Conservation (phyloP, 2,888 invertebrate species). For the Folsomia manolachei region DNA sequence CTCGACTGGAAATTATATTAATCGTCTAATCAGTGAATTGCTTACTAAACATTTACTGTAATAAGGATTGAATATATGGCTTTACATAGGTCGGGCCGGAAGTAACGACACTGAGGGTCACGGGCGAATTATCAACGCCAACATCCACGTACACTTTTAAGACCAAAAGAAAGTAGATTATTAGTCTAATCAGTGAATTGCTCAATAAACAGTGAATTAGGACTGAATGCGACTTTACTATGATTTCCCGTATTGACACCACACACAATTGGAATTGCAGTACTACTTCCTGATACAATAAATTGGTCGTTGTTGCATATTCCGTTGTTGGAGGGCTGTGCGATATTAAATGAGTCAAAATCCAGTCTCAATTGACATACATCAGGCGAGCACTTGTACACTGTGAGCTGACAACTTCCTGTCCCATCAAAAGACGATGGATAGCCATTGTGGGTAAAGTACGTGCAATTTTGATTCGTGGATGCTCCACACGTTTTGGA, state of each 20-base stretch:
- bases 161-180: neutral
- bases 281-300: conserved; percentile 76
- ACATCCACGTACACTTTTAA: conserved; percentile 86
- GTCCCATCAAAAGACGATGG: conserved; percentile 62
- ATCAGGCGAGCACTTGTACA: conserved; percentile 72
- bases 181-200: too few species aligned
- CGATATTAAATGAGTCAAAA: conserved; percentile 71
- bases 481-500: conserved; percentile 75
- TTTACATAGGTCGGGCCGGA: conserved; percentile 72
- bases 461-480: conserved; percentile 76
- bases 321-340: conserved; percentile 71
- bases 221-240: conserved; percentile 65
- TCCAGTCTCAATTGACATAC: conserved; percentile 80
- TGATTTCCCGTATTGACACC: conserved; percentile 74
- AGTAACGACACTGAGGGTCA: conserved; percentile 76
- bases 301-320: conserved; percentile 82
- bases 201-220: too few species aligned
- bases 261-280: conserved; percentile 72
- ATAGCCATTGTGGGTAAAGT: conserved; percentile 79
- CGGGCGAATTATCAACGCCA: conserved; percentile 73
- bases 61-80: too few species aligned
- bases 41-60: too few species aligned
- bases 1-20: too few species aligned
- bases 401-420: conserved; percentile 79
- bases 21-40: too few species aligned